phyloP scores from a whole-genome alignment of 2,797 vertebrate species.

The Channallabes apus region DNA sequence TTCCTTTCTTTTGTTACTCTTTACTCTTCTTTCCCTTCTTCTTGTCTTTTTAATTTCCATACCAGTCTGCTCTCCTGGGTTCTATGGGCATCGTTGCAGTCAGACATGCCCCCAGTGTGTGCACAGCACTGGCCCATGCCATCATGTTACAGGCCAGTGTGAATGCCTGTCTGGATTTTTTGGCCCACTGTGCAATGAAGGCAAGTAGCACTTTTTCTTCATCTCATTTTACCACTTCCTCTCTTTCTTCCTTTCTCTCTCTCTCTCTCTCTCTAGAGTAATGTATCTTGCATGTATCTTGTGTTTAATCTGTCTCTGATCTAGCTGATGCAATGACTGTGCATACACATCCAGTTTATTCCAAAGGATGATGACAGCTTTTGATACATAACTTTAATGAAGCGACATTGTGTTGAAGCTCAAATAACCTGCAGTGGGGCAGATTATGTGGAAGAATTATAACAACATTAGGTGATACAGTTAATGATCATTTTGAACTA shows the following conservation, averaged over 20 bases:
- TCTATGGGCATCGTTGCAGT: constrained; percentile 90
- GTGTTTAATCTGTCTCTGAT: constrained; percentile 41
- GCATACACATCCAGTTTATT: constrained; percentile 38
- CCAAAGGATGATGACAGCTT: constrained; percentile 46
- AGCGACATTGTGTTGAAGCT: constrained; percentile 35
- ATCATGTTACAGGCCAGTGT: constrained; percentile 90
- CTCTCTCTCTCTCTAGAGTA: constrained; percentile 25
- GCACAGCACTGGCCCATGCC: constrained; percentile 90
- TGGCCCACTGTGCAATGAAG: constrained; percentile 93
- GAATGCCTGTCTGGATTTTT: constrained; percentile 93
- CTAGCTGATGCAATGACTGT: constrained; percentile 46
- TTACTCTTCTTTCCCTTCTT: neutral
- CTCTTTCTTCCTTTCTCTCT: constrained; percentile 7
- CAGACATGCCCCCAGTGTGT: constrained; percentile 93
- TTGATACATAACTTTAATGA: constrained; percentile 46
- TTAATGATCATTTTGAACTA: constrained; percentile 25
- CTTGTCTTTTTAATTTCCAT: constrained; percentile 24
- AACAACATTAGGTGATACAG: constrained; percentile 13
- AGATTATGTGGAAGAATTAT: constrained; percentile 29
- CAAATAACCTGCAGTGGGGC: constrained; percentile 33
- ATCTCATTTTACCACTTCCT: constrained; percentile 1
- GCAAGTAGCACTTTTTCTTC: constrained; percentile 71
- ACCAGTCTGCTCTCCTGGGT: constrained; percentile 90
- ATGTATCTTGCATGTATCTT: constrained; percentile 45
- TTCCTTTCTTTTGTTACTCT: neutral